Evolutionary conservation across 1,140 invertebrate genomes (phyloP).

Genomic region (Sipha flava): DNA sequence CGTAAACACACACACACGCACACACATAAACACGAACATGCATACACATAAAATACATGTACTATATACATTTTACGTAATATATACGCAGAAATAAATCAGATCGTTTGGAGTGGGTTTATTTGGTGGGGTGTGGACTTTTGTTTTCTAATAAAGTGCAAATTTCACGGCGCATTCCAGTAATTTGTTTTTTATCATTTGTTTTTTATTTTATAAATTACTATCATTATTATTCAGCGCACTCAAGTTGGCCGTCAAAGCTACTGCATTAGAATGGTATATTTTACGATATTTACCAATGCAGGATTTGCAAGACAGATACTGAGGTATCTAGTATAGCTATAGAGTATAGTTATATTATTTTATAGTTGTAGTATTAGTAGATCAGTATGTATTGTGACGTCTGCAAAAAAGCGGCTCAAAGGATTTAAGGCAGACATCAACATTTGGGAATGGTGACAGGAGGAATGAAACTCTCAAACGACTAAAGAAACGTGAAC

Average conservation of each 20-base stretch:
- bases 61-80: background rate
- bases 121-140: background rate
- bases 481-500: too few species aligned
- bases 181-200: background rate
- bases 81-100: background rate
- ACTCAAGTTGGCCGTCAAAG: background rate
- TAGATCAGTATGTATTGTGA: too few species aligned
- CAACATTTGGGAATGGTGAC: too few species aligned
- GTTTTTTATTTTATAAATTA: background rate
- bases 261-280: too few species aligned
- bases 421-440: too few species aligned
- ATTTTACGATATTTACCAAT: background rate
- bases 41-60: background rate
- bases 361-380: too few species aligned
- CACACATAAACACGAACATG: background rate
- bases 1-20: too few species aligned
- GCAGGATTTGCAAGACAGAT: background rate
- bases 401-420: too few species aligned
- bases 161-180: background rate
- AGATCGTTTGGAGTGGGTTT: background rate
- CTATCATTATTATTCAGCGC: background rate
- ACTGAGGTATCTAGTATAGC: too few species aligned
- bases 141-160: constrained; percentile 25
- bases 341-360: too few species aligned
- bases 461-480: too few species aligned